Evolutionary conservation across 2,113 vertebrate genomes (phyloP).

Genomic region (Ursus arctos): DNA sequence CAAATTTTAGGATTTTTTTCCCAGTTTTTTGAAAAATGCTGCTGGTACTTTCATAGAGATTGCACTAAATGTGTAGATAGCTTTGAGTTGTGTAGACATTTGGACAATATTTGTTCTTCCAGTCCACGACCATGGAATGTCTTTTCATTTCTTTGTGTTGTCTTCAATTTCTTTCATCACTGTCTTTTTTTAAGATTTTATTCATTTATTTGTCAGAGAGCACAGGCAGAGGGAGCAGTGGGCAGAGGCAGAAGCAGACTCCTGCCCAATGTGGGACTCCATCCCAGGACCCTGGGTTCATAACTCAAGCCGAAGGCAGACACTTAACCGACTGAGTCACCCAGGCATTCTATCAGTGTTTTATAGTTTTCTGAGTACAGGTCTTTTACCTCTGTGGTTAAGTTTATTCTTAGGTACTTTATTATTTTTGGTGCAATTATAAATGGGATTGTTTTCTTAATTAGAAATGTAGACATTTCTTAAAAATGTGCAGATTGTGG

Average conservation of each 20-base stretch:
- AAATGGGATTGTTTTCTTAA: neutral
- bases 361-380: neutral
- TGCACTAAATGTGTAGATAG: neutral
- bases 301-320: neutral
- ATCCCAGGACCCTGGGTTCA: neutral
- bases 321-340: neutral
- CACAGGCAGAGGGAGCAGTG: no score
- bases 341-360: neutral
- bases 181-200: neutral
- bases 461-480: neutral
- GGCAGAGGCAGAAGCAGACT: neutral
- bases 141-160: neutral
- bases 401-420: neutral
- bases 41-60: neutral
- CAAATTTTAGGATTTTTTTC: neutral
- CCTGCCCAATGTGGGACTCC: neutral
- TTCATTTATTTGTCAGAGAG: no score
- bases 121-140: neutral
- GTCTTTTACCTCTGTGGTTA: neutral
- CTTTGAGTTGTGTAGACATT: neutral
- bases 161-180: neutral
- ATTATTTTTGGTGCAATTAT: neutral
- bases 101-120: neutral
- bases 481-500: conserved; percentile 41
- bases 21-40: neutral